Evolutionary conservation across 2,888 invertebrate genomes (phyloP).

Genomic region (Timandra comae): DNA sequence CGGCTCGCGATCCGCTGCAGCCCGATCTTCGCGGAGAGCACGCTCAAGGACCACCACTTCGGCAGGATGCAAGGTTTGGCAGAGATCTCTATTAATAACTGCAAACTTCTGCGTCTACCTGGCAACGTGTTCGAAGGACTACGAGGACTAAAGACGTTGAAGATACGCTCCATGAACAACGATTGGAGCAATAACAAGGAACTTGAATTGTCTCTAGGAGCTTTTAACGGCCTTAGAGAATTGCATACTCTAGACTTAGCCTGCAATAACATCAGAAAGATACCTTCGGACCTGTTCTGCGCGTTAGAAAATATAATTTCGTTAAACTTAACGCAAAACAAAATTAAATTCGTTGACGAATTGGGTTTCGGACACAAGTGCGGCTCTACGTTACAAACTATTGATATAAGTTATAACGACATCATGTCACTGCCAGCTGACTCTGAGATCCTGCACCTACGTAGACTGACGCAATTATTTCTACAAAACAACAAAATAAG

Average conservation of each 20-base stretch:
- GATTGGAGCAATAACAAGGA: conserved; percentile 85
- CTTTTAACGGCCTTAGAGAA: conserved; percentile 86
- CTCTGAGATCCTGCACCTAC: conserved; percentile 85
- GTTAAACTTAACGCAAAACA: conserved; percentile 90
- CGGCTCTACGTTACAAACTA: conserved; percentile 83
- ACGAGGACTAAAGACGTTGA: conserved; percentile 85
- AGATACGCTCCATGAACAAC: conserved; percentile 86
- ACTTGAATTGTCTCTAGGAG: conserved; percentile 82
- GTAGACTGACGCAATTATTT: conserved; percentile 86
- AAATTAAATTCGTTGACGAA: conserved; percentile 85
- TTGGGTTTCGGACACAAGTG: conserved; percentile 81
- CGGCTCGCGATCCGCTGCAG: conserved; percentile 85
- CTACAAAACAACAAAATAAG: conserved; percentile 90
- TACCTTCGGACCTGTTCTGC: conserved; percentile 89
- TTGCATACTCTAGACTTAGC: conserved; percentile 86
- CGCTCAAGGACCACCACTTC: conserved; percentile 83
- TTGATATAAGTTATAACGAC: conserved; percentile 90
- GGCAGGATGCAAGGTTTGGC: conserved; percentile 85
- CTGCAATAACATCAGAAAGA: conserved; percentile 86
- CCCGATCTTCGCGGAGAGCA: conserved; percentile 79
- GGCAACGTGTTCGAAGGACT: conserved; percentile 88
- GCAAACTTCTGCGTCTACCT: conserved; percentile 87
- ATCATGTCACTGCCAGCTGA: conserved; percentile 84
- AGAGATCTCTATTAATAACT: conserved; percentile 84
- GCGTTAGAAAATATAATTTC: conserved; percentile 86